phyloP scores from a whole-genome alignment of 2,888 invertebrate genomes.

The Lasioglossum zephyrum region DNA sequence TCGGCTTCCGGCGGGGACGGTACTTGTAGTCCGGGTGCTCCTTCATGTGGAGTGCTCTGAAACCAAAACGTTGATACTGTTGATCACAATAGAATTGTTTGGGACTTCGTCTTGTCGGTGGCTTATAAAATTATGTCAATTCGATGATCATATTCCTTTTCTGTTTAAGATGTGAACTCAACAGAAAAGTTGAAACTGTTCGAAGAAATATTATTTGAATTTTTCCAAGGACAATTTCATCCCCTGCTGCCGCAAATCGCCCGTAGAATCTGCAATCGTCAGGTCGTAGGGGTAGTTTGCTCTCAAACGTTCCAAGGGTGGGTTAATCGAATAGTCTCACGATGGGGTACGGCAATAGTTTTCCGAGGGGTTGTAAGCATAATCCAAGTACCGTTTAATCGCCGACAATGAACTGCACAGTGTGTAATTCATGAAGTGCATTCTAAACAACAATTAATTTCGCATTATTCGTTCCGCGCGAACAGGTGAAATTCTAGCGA shows the following conservation, averaged over 20 bases:
- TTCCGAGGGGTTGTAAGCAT: slow-evolving; percentile 37
- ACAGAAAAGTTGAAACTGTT: background rate
- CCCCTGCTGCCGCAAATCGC: slow-evolving; percentile 9
- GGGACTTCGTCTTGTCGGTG: background rate
- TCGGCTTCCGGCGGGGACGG: slow-evolving; percentile 94
- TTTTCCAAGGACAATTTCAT: background rate
- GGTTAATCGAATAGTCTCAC: slow-evolving; percentile 67
- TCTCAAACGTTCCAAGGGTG: slow-evolving; percentile 38
- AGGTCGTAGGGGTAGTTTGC: slow-evolving; percentile 19
- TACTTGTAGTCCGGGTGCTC: slow-evolving; percentile 97
- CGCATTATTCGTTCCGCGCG: background rate
- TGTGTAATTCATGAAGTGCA: background rate
- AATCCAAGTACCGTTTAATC: slow-evolving; percentile 36
- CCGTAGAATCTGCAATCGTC: slow-evolving; percentile 34
- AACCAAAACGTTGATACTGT: slow-evolving; percentile 71
- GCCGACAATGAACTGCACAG: slow-evolving; percentile 3
- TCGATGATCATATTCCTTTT: background rate
- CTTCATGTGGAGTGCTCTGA: slow-evolving; percentile 96
- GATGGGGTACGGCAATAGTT: slow-evolving; percentile 53
- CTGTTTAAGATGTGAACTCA: background rate
- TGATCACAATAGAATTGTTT: slow-evolving; percentile 17
- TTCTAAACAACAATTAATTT: background rate
- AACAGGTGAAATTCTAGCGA: background rate
- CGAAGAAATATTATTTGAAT: background rate
- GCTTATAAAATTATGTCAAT: background rate